Conservation (phyloP, 2,797 vertebrate genomes). For the Lepilemur septentrionalis region DNA sequence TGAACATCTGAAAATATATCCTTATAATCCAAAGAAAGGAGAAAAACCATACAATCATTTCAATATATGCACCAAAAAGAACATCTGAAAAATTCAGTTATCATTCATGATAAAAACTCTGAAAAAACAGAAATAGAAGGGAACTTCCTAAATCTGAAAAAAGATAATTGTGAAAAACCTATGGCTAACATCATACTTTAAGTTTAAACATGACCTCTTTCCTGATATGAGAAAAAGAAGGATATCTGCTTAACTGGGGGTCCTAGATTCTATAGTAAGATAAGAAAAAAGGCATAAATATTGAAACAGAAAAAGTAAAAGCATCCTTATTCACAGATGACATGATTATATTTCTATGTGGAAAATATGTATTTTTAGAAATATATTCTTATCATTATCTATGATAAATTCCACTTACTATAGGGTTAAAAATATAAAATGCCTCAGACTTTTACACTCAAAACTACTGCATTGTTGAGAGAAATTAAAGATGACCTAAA, state of each 20-base stretch:
- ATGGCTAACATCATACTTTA: not conserved
- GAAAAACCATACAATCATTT: not conserved
- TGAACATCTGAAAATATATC: not conserved
- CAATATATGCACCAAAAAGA: not conserved
- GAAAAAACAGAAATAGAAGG: not conserved
- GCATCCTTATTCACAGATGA: not conserved
- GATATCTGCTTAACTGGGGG: not conserved
- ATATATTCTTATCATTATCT: not conserved
- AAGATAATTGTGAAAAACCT: not conserved
- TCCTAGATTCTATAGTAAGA: not conserved
- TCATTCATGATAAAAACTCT: conserved; percentile 12
- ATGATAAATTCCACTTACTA: not conserved
- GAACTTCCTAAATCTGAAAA: not conserved
- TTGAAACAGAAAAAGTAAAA: not conserved
- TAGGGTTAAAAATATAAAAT: not conserved
- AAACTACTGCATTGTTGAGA: not conserved
- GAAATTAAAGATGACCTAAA: not conserved
- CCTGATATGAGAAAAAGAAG: not conserved
- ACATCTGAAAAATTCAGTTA: conserved; percentile 18
- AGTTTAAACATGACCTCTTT: not conserved
- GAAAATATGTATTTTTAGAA: not conserved
- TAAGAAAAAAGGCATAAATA: not conserved
- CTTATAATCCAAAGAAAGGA: not conserved
- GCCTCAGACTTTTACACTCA: not conserved
- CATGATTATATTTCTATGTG: not conserved